Percentiles rank a stretch among this genome's conserved stretches.
These are phyloP conservation scores for Scolopax bukidnonensis DNA, from an alignment of 2,797 vertebrate genomes.

Conservation along the genomic window DNA sequence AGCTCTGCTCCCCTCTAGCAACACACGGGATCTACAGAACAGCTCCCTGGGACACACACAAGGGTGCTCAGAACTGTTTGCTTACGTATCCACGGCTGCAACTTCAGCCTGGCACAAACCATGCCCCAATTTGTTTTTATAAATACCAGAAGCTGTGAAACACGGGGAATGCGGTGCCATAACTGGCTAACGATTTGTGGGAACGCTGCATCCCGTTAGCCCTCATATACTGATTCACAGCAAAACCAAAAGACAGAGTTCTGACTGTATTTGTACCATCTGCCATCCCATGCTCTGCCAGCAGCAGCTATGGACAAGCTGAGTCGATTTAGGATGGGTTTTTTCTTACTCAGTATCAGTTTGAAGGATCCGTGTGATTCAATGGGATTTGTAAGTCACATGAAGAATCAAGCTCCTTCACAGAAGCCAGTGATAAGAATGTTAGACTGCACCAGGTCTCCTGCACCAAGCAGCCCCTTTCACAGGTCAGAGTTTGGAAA, in stretches of 20 bases:
- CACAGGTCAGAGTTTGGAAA: not conserved
- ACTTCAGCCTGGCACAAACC: not conserved
- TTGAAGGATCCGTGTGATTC: not conserved
- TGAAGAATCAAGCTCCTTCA: not conserved
- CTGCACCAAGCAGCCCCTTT: not conserved
- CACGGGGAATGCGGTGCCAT: not conserved
- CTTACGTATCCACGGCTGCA: not conserved
- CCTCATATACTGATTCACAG: not conserved
- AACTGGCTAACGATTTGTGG: not conserved
- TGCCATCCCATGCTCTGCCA: not conserved
- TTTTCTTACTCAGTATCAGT: not conserved
- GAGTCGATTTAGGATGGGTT: not conserved
- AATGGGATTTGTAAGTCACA: not conserved
- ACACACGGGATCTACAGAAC: not conserved
- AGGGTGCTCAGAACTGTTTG: not conserved
- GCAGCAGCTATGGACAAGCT: not conserved
- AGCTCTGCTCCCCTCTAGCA: not conserved
- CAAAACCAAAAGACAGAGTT: not conserved
- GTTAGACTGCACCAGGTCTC: not conserved
- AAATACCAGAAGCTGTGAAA: slow-evolving; percentile 1
- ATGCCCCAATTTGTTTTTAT: not conserved
- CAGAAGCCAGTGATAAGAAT: not conserved
- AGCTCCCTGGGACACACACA: accelerated
- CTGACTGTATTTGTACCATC: not conserved
- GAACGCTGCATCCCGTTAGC: not conserved